Conservation (phyloP, 2,113 vertebrate species). For the Plectropomus leopardus region DNA sequence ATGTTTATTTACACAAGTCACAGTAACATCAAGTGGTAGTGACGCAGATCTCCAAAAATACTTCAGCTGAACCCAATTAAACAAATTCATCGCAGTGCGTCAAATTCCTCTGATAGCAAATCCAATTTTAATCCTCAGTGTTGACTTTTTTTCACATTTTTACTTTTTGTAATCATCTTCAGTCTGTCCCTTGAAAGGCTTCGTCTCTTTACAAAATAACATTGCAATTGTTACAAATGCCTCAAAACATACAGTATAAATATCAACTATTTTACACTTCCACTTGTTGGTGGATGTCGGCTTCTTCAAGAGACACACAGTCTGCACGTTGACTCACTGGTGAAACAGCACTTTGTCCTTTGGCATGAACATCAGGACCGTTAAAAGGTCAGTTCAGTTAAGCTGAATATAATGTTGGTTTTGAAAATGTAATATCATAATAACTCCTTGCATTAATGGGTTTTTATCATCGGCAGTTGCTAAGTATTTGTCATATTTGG, state of each 20-base stretch:
- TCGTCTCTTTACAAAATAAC: constrained; percentile 15
- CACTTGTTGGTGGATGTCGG: background rate
- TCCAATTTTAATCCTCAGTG: background rate
- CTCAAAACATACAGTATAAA: constrained; percentile 23
- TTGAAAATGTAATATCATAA: too few relatives aligned
- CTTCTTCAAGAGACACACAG: background rate
- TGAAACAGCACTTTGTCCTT: background rate
- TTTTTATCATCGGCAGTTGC: too few relatives aligned
- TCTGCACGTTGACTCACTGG: background rate
- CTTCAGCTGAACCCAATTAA: background rate
- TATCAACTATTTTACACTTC: background rate
- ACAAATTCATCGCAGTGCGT: background rate
- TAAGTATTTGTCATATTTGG: too few relatives aligned
- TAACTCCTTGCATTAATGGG: too few relatives aligned
- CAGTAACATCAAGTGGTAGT: background rate
- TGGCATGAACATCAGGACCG: background rate
- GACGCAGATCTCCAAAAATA: background rate
- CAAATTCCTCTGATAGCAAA: background rate
- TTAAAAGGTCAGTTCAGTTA: background rate
- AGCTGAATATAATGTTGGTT: too few relatives aligned
- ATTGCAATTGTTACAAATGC: constrained; percentile 33
- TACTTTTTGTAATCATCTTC: background rate
- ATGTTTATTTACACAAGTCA: constrained; percentile 37
- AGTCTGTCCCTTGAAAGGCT: background rate
- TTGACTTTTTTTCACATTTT: background rate